Evolutionary conservation across 2,797 vertebrate genomes (phyloP).

Genomic region (Kryptopterus vitreolus): DNA sequence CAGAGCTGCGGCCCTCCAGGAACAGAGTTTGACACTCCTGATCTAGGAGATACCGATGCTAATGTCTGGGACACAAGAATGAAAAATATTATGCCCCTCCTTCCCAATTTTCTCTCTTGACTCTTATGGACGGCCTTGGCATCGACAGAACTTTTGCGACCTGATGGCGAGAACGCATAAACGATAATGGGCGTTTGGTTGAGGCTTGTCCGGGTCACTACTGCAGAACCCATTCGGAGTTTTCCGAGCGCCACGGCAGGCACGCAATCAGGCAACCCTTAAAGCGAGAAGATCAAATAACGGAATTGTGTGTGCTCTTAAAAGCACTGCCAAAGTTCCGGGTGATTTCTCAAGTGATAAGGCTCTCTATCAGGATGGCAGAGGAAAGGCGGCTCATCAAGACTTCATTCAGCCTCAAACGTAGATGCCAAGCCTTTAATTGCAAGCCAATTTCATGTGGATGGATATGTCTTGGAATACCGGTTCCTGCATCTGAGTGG

Average conservation of each 20-base stretch:
- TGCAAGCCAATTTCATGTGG: constrained; percentile 38
- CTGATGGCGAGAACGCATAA: background rate
- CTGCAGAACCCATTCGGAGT: constrained; percentile 48
- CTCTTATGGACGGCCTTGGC: background rate
- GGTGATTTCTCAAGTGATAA: constrained; percentile 63
- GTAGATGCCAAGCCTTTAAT: constrained; percentile 39
- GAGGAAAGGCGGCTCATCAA: constrained; percentile 50
- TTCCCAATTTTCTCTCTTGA: background rate
- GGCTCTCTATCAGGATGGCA: constrained; percentile 54
- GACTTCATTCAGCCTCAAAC: constrained; percentile 48
- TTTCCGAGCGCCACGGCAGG: constrained; percentile 58
- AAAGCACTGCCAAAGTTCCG: constrained; percentile 48
- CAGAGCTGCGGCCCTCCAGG: too few relatives aligned
- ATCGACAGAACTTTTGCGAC: background rate
- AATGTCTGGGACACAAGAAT: background rate
- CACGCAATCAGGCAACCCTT: constrained; percentile 70
- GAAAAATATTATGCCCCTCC: too few relatives aligned
- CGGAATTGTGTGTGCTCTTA: constrained; percentile 61
- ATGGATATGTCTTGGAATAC: constrained; percentile 34
- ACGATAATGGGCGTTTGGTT: background rate
- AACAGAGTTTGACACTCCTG: too few relatives aligned
- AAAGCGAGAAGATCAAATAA: constrained; percentile 66
- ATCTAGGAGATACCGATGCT: too few relatives aligned
- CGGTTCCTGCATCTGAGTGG: constrained; percentile 38
- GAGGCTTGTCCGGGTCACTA: background rate